Evolutionary conservation across 2,888 invertebrate genomes (phyloP).

Genomic region (Agrotis exclamationis): DNA sequence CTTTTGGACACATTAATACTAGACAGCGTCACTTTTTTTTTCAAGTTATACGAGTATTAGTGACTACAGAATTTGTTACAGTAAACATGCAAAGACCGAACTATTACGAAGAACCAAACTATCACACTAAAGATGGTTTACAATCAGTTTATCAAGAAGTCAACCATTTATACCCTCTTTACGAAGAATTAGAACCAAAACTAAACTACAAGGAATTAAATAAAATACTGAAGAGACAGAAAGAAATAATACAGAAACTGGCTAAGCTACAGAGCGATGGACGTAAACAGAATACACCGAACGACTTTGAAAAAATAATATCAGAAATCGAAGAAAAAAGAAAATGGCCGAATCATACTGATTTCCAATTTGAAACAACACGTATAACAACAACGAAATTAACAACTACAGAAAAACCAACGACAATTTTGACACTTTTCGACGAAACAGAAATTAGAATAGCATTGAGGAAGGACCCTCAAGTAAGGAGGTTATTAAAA

Average conservation of each 20-base stretch:
- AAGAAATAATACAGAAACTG: slow-evolving; percentile 63
- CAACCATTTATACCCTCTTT: slow-evolving; percentile 1
- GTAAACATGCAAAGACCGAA: not conserved
- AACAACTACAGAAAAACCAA: slow-evolving; percentile 35
- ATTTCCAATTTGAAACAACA: slow-evolving; percentile 33
- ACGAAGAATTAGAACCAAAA: not conserved
- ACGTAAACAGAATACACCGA: not conserved
- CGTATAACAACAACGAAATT: not conserved
- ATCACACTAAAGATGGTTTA: not conserved
- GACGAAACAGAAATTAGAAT: slow-evolving; percentile 75
- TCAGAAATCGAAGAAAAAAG: not conserved
- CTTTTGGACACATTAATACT: too few species aligned
- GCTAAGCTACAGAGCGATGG: slow-evolving; percentile 38
- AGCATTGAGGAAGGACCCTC: slow-evolving; percentile 75
- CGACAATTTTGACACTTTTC: slow-evolving; percentile 70
- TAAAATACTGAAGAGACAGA: slow-evolving; percentile 56
- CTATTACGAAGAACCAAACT: not conserved
- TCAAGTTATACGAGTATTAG: too few species aligned
- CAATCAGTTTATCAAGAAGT: slow-evolving; percentile 12
- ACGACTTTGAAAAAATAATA: slow-evolving; percentile 59
- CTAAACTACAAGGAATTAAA: not conserved
- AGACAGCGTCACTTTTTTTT: too few species aligned
- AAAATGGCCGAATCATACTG: slow-evolving; percentile 10
- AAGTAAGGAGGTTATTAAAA: slow-evolving; percentile 76
- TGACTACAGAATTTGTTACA: too few species aligned